Evolutionary conservation across 2,888 invertebrate genomes (phyloP).

Genomic region (Oscheius sp.): DNA sequence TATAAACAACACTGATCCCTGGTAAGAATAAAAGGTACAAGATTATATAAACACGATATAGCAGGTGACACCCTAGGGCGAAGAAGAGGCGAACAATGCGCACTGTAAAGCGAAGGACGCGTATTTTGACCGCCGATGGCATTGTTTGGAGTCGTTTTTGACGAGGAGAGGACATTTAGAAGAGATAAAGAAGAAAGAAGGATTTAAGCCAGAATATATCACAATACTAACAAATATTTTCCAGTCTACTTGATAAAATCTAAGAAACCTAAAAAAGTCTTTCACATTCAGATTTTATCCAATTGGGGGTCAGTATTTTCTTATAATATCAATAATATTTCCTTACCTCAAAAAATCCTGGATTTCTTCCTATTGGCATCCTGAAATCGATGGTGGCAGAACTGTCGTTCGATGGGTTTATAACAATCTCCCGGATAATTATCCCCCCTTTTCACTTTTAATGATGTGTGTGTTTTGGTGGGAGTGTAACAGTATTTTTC

Average conservation of each 20-base stretch:
- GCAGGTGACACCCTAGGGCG: neutral
- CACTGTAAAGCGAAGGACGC: neutral
- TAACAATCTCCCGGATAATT: too few species aligned
- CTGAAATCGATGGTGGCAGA: too few species aligned
- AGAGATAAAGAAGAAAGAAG: neutral
- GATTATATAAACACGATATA: neutral
- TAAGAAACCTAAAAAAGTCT: neutral
- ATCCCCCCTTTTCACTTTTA: too few species aligned
- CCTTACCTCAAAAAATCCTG: neutral
- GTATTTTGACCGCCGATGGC: neutral
- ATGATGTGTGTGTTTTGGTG: too few species aligned
- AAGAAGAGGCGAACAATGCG: neutral
- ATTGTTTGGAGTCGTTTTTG: neutral
- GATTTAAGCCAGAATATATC: neutral
- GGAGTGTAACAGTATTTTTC: too few species aligned
- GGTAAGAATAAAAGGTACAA: neutral
- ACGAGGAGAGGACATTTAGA: neutral
- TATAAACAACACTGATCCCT: too few species aligned
- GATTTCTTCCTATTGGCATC: constrained; percentile 6
- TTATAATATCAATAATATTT: neutral
- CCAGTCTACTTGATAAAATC: neutral
- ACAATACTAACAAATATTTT: neutral
- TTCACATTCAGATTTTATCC: too few species aligned
- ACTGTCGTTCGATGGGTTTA: too few species aligned
- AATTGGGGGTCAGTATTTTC: too few species aligned